phyloP scores from a whole-genome alignment of 2,888 invertebrate genomes.

The Eristalis arbustorum region DNA sequence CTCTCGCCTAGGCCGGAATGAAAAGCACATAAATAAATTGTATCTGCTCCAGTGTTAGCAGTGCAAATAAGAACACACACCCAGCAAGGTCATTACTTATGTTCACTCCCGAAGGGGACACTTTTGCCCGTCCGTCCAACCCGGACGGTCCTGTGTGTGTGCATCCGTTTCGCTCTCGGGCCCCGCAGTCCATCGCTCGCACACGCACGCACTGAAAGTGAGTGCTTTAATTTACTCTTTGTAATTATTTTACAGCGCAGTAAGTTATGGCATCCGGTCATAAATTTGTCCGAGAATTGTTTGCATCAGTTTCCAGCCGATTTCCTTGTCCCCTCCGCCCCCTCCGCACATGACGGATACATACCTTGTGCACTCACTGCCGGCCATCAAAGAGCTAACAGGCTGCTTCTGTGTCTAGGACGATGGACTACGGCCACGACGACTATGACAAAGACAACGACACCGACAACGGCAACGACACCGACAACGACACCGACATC shows the following conservation, averaged over 20 bases:
- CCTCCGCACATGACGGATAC: background rate
- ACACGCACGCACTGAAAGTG: background rate
- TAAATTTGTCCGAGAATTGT: conserved; percentile 68
- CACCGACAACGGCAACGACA: conserved; percentile 1
- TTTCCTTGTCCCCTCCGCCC: conserved; percentile 37
- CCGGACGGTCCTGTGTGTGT: conserved; percentile 8
- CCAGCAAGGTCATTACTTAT: conserved; percentile 67
- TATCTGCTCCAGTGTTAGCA: conserved; percentile 35
- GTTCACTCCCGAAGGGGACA: conserved; percentile 58
- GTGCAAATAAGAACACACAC: conserved; percentile 26
- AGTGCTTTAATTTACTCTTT: conserved; percentile 60
- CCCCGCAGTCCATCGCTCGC: background rate
- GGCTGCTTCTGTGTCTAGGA: conserved; percentile 22
- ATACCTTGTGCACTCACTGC: conserved; percentile 26
- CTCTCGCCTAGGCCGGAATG: background rate
- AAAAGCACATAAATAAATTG: conserved; percentile 53
- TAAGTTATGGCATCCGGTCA: conserved; percentile 69
- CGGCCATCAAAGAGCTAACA: conserved; percentile 47
- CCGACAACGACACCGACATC: conserved; percentile 4
- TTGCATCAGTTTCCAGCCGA: conserved; percentile 58
- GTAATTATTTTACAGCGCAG: conserved; percentile 66
- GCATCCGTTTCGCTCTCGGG: background rate
- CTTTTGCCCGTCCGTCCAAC: conserved; percentile 36
- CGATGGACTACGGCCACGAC: conserved; percentile 8
- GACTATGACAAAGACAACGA: conserved; percentile 4